These are phyloP conservation scores for Hiodon alosoides DNA, from an alignment of 2,113 vertebrate species.

Conservation along the genomic window DNA sequence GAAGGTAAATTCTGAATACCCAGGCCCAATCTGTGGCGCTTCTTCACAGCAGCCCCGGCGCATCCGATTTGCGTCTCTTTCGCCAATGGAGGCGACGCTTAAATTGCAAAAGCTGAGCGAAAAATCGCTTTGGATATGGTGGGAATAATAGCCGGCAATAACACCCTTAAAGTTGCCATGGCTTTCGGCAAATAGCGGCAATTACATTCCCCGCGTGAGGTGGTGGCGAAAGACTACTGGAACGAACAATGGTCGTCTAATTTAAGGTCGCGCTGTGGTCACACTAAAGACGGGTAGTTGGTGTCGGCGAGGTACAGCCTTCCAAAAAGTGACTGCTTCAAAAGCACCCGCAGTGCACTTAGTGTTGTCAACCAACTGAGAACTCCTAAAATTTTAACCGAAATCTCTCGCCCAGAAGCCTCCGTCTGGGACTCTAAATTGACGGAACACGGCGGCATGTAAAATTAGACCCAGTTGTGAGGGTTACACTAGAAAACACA, in stretches of 20 bases:
- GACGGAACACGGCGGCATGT: too few species aligned
- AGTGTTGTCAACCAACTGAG: not conserved
- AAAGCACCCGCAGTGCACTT: not conserved
- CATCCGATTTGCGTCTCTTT: not conserved
- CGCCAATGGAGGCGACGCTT: not conserved
- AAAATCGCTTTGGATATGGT: not conserved
- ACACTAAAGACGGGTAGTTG: not conserved
- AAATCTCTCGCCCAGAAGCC: not conserved
- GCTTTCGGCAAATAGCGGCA: not conserved
- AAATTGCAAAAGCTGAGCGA: constrained; percentile 1
- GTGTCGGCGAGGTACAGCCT: not conserved
- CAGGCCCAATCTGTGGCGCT: not conserved
- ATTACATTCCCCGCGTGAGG: not conserved
- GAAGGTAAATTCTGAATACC: not conserved
- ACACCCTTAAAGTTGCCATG: not conserved
- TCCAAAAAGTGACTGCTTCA: not conserved
- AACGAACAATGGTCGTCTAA: not conserved
- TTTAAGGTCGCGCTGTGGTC: not conserved
- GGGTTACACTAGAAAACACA: not conserved
- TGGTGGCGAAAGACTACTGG: not conserved
- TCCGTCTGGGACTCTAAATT: not conserved
- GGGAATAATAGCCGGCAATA: not conserved
- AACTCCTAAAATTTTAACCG: not conserved
- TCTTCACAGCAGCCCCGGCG: not conserved
- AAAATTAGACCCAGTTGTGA: too few species aligned